phyloP scores from a whole-genome alignment of 2,888 invertebrate genomes.

The Xestia rhomboidea region DNA sequence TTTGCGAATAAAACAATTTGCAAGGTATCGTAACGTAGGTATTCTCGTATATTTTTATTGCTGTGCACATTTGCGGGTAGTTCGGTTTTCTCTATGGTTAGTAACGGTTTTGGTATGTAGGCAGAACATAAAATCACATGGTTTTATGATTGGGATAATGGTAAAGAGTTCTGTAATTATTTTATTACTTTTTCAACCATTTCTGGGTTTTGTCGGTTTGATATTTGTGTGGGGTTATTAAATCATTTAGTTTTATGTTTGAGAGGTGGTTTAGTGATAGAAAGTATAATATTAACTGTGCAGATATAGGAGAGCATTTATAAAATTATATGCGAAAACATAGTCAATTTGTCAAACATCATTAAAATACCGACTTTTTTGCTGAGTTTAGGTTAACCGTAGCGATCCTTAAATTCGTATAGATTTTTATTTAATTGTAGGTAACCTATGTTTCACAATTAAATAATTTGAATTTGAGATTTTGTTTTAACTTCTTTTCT shows the following conservation, averaged over 20 bases:
- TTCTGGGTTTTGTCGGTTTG: conserved; percentile 3
- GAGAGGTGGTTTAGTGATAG: neutral
- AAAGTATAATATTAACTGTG: neutral
- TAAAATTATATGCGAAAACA: too few species aligned
- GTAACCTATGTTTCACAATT: too few species aligned
- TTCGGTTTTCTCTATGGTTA: conserved; percentile 40
- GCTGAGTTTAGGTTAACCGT: too few species aligned
- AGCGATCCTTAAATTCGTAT: too few species aligned
- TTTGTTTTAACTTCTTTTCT: too few species aligned
- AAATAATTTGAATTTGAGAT: too few species aligned
- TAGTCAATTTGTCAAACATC: too few species aligned
- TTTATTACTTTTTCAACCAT: conserved; percentile 47
- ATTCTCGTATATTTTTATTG: conserved; percentile 53
- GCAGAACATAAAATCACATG: conserved; percentile 6
- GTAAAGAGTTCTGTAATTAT: conserved; percentile 53
- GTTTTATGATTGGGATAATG: conserved; percentile 1
- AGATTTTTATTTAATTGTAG: too few species aligned
- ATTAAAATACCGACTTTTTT: too few species aligned
- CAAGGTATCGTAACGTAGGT: conserved; percentile 57
- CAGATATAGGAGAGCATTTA: neutral
- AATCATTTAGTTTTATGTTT: conserved; percentile 32
- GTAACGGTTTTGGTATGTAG: conserved; percentile 36
- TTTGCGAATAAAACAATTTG: conserved; percentile 69
- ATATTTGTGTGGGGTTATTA: conserved; percentile 19
- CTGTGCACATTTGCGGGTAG: conserved; percentile 44